Evolutionary conservation across 2,113 vertebrate species (phyloP).

Genomic region (Burhinus oedicnemus): DNA sequence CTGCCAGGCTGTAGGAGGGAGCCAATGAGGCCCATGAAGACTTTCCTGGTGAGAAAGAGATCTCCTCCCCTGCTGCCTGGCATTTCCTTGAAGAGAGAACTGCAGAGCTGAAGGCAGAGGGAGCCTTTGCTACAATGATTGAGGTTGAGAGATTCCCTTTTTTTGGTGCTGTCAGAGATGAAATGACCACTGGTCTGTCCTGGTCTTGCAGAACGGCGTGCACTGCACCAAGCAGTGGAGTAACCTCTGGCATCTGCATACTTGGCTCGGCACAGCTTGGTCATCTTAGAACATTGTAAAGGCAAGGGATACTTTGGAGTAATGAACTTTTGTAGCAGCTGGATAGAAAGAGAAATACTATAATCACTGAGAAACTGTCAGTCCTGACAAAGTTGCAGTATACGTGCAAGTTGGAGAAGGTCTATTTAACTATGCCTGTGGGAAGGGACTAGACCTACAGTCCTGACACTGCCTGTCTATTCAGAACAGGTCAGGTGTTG

Average conservation of each 20-base stretch:
- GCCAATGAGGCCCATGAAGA: neutral
- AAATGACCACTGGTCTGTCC: neutral
- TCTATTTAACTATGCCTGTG: neutral
- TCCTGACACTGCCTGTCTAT: neutral
- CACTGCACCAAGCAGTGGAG: too few relatives aligned
- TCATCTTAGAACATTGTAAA: neutral
- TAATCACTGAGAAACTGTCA: neutral
- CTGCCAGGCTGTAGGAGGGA: neutral
- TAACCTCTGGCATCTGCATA: neutral
- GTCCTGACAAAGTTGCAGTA: neutral
- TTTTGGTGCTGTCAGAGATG: neutral
- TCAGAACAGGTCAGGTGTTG: neutral
- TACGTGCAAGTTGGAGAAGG: neutral
- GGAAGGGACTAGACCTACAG: neutral
- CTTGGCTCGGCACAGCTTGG: neutral
- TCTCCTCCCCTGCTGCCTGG: neutral
- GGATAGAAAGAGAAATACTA: neutral
- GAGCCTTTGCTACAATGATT: neutral
- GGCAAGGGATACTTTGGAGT: neutral
- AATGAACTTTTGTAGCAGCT: neutral
- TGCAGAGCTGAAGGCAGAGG: constrained; percentile 18
- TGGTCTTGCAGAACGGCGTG: neutral
- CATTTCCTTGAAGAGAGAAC: neutral
- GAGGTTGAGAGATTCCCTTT: neutral
- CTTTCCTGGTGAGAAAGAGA: neutral